A percentile compares a stretch with the other conserved stretches of the same genome.
phyloP scores from a whole-genome alignment of 2,888 invertebrate genomes.

The Stictocephala bisonia region DNA sequence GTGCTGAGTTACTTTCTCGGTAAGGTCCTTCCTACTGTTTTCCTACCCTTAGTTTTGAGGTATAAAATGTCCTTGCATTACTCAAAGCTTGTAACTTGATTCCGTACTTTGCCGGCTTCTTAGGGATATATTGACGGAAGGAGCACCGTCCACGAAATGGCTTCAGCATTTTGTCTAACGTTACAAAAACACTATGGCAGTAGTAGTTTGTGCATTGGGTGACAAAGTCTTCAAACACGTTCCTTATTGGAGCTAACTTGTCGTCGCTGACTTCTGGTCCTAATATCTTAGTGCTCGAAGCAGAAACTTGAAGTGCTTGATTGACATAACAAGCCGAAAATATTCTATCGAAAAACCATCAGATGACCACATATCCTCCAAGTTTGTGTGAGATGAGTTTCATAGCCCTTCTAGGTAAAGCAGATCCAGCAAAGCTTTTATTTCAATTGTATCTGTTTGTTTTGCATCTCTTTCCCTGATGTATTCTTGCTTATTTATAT shows the following conservation, averaged over 20 bases:
- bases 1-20: not conserved
- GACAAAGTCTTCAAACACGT: slow-evolving; percentile 3
- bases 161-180: not conserved
- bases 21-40: not conserved
- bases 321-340: not conserved
- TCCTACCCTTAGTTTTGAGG: too few species aligned
- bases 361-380: not conserved
- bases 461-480: not conserved
- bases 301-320: too few species aligned
- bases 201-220: not conserved
- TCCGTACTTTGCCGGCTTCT: not conserved
- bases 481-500: not conserved
- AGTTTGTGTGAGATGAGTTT: not conserved
- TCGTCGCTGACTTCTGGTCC: too few species aligned
- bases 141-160: slow-evolving; percentile 1
- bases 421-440: not conserved
- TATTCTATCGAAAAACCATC: not conserved
- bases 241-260: not conserved
- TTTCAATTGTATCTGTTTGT: not conserved
- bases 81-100: not conserved
- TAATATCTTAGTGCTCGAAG: too few species aligned
- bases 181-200: not conserved
- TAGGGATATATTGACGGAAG: too few species aligned
- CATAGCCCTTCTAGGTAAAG: not conserved
- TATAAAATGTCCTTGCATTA: not conserved